phyloP scores from a whole-genome alignment of 2,888 invertebrate species.

The Protonemura montana region DNA sequence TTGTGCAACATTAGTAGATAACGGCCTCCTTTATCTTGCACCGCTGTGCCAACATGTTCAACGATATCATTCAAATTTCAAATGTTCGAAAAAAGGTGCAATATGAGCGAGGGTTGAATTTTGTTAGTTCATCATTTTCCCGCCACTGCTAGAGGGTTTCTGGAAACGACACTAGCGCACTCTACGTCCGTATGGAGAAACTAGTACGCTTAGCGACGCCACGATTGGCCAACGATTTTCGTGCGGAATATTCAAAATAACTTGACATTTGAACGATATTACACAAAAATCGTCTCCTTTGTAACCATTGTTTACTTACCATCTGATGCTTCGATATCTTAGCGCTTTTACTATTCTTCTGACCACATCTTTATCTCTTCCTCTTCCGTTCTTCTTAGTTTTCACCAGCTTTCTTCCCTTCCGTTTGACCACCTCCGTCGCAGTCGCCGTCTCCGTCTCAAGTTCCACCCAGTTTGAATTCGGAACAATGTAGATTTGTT shows the following conservation, averaged over 20 bases:
- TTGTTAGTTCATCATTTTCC: background rate
- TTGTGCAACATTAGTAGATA: background rate
- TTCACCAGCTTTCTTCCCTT: background rate
- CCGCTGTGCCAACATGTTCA: background rate
- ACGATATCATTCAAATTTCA: background rate
- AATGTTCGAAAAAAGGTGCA: background rate
- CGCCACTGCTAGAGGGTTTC: background rate
- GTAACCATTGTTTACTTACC: conserved; percentile 41
- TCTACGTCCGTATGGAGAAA: background rate
- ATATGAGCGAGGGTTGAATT: background rate
- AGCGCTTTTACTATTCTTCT: conserved; percentile 39
- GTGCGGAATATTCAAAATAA: background rate
- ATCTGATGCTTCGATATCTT: conserved; percentile 46
- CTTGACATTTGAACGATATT: background rate
- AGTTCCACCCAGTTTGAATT: conserved; percentile 24
- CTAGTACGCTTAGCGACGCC: background rate
- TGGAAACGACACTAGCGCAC: background rate
- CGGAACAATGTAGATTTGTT: conserved; percentile 26
- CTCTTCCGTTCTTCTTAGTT: conserved; percentile 10
- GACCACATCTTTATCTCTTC: conserved; percentile 33
- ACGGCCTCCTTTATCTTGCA: background rate
- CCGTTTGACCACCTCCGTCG: background rate
- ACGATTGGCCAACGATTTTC: conserved; percentile 23
- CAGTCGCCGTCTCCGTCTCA: conserved; percentile 18
- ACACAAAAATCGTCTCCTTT: background rate